A percentile compares a stretch with the other conserved stretches of the same genome.
phyloP scores from a whole-genome alignment of 2,797 vertebrate species.

The Eulemur mongoz region DNA sequence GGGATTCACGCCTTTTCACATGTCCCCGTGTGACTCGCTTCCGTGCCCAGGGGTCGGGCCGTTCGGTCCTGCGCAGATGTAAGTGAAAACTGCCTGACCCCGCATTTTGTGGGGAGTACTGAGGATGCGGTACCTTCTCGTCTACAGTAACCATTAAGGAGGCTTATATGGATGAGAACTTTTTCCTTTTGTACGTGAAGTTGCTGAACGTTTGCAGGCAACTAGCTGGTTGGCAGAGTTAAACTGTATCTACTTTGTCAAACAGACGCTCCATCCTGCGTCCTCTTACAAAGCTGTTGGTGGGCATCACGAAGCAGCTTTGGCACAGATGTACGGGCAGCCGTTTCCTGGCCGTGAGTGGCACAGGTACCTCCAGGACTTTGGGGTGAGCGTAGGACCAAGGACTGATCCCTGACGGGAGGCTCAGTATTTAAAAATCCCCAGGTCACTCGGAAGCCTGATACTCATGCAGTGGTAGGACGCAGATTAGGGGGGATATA shows the following conservation, averaged over 20 bases:
- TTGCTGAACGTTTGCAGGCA: not conserved
- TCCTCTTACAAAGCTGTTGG: not conserved
- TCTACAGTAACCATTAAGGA: not conserved
- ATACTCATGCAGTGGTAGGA: not conserved
- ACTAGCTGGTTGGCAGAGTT: not conserved
- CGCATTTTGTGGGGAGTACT: not conserved
- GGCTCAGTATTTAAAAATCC: not conserved
- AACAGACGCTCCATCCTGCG: not conserved
- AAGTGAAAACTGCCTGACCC: not conserved
- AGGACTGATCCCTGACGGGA: not conserved
- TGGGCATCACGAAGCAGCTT: not conserved
- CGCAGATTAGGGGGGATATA: not conserved
- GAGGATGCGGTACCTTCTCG: not conserved
- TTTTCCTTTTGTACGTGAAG: not conserved
- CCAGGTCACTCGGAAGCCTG: not conserved
- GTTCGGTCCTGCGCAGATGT: too few species aligned
- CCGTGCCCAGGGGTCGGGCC: not conserved
- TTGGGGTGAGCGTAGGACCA: fast-evolving
- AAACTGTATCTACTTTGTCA: not conserved
- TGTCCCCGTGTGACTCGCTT: not conserved
- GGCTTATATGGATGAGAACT: not conserved
- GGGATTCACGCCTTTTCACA: not conserved
- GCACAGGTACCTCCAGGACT: too few species aligned
- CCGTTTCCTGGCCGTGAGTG: not conserved
- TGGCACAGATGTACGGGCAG: too few species aligned